Base-by-base conservation (phyloP, 2,113 vertebrate genomes). In the Coryphaenoides rupestris region DNA sequence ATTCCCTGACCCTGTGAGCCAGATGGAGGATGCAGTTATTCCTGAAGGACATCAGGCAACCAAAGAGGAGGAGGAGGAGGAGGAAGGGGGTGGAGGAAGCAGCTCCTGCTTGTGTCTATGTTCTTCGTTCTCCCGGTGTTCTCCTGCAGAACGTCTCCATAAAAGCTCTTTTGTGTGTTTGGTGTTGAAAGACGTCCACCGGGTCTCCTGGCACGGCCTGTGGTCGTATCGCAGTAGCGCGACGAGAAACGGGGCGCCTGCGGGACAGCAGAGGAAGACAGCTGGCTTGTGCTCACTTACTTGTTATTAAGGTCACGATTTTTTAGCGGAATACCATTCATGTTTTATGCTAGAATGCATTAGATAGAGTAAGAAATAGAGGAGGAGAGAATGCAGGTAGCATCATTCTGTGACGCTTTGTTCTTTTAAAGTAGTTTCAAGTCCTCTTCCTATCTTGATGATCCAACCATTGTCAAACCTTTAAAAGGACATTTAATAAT, bases 391-490 rank as follows among this genome's bases (percentile, higher is more conserved):
- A 40, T 40, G 33, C 33, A n/a, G n/a, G n/a, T n/a, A 40, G 13
- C 33, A 40, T 40, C 4, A 40, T n/a, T 40, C 54, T 64, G 86
- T 84, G 89, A 95, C 96, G n/a, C 90, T 92, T 89, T 47, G 94
- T 90, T 82, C 86, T 97, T 80, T 98, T 96, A 83, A 98, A 99
- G 86, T 98, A 98, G 91, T 99, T n/a, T n/a, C 94, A 77, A 99
- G 91, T 69, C 96, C 97, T 70, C 96, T 93, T 90, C 97, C 96
- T 57, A 99, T 98, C 89, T 99, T 99, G 82, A 99, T 92, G 61
- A 95, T 94, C 95, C 96, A 99, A 47, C 97, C 95, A 83, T 93
- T 98, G 88, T 96, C 88, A 81, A 99, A 98, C 83, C 97, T 99
- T 40, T 40, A 1, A 40, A n/a, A 40, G 76, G 84, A 77, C 21